Evolutionary conservation across 2,888 invertebrate genomes (phyloP).

Genomic region (Hydroisotoma schaefferi): DNA sequence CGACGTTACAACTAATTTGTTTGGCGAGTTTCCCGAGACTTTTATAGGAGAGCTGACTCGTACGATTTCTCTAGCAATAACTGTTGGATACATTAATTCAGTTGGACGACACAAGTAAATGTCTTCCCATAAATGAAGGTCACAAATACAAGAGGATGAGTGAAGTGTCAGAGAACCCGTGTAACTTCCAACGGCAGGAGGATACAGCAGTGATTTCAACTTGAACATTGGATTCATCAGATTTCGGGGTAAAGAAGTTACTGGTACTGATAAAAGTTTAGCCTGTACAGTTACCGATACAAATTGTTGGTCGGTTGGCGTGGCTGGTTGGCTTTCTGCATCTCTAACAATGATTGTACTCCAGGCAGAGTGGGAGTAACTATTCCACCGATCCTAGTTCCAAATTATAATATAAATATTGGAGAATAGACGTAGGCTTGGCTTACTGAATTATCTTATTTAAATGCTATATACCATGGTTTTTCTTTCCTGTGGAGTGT

Average conservation of each 20-base stretch:
- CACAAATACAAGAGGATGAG: conserved; percentile 35
- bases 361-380: conserved; percentile 40
- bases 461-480: conserved; percentile 10
- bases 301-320: neutral
- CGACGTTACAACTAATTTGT: conserved; percentile 7
- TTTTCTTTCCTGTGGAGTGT: conserved; percentile 36
- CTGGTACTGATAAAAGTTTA: conserved; percentile 3
- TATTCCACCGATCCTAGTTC: conserved; percentile 41
- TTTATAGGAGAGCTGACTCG: conserved; percentile 24
- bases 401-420: too few relatives aligned
- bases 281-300: neutral
- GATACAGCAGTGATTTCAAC: conserved; percentile 32
- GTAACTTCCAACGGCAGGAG: conserved; percentile 15
- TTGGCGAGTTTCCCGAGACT: conserved; percentile 3
- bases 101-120: conserved; percentile 36
- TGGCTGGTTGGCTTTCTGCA: neutral
- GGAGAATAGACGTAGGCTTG: too few relatives aligned
- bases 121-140: conserved; percentile 39
- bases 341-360: conserved; percentile 35
- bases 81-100: conserved; percentile 24
- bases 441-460: neutral
- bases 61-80: conserved; percentile 7
- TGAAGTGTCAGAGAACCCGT: conserved; percentile 14
- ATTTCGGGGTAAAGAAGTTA: conserved; percentile 18
- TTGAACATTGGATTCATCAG: conserved; percentile 41